Conservation (phyloP, 2,113 vertebrate species). For the Ictalurus furcatus region DNA sequence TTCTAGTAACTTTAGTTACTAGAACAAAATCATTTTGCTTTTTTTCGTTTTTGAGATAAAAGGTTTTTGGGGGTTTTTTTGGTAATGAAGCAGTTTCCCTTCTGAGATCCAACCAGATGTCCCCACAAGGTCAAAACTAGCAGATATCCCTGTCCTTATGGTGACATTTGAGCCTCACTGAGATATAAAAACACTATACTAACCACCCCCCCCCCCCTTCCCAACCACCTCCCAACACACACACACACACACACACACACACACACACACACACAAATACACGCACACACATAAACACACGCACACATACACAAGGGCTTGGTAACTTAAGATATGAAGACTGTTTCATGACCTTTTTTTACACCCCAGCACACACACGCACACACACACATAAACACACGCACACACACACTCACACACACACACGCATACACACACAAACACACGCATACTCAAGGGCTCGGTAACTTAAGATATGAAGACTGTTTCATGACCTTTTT, state of each 20-base stretch:
- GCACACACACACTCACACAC: neutral
- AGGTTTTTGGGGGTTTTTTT: neutral
- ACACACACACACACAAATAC: neutral
- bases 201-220: neutral
- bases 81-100: neutral
- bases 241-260: neutral
- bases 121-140: neutral
- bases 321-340: neutral
- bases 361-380: too few species aligned
- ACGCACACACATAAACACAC: neutral
- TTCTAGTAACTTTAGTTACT: neutral
- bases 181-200: neutral
- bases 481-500: neutral
- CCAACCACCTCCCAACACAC: neutral
- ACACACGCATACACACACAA: neutral
- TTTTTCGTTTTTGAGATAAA: neutral
- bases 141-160: neutral
- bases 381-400: neutral
- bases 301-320: neutral
- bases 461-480: neutral
- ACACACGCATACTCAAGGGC: neutral
- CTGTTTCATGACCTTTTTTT: neutral
- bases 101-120: neutral
- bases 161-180: neutral
- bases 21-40: neutral